Conservation (phyloP, 35 echinoderm and acorn worm genomes). For the Lytechinus variegatus region DNA sequence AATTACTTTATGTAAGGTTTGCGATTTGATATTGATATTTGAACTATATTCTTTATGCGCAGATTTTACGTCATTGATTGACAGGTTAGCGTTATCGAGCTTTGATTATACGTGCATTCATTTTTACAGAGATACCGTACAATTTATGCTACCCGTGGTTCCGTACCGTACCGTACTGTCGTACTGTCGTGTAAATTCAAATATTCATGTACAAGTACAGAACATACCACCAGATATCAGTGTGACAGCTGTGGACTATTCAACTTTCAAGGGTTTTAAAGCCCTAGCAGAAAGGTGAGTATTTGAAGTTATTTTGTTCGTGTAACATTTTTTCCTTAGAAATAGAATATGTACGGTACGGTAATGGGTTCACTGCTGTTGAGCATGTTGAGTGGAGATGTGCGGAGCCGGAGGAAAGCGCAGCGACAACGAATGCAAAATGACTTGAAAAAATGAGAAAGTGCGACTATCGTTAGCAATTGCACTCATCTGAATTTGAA, state of each 20-base stretch:
- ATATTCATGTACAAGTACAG: not conserved
- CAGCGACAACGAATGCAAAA: too few relatives aligned
- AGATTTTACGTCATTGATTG: conserved; percentile 25
- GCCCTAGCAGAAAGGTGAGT: not conserved
- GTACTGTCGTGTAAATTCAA: not conserved
- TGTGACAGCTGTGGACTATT: not conserved
- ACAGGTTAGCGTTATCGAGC: conserved; percentile 22
- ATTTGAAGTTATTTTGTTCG: not conserved
- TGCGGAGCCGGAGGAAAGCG: too few relatives aligned
- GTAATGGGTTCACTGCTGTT: not conserved
- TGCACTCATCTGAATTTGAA: too few relatives aligned
- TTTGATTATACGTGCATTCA: not conserved
- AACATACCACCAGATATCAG: not conserved
- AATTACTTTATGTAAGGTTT: not conserved
- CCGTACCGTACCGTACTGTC: not conserved
- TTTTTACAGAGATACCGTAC: not conserved
- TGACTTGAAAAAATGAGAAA: too few relatives aligned
- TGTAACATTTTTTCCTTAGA: not conserved
- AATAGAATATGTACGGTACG: too few relatives aligned
- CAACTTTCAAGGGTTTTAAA: not conserved
- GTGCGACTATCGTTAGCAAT: too few relatives aligned
- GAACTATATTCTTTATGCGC: not conserved
- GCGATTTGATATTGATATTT: not conserved
- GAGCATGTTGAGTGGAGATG: too few relatives aligned
- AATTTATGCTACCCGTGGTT: not conserved